Evolutionary conservation across 2,888 invertebrate genomes (phyloP).

Genomic region (Priocnemis perturbator): DNA sequence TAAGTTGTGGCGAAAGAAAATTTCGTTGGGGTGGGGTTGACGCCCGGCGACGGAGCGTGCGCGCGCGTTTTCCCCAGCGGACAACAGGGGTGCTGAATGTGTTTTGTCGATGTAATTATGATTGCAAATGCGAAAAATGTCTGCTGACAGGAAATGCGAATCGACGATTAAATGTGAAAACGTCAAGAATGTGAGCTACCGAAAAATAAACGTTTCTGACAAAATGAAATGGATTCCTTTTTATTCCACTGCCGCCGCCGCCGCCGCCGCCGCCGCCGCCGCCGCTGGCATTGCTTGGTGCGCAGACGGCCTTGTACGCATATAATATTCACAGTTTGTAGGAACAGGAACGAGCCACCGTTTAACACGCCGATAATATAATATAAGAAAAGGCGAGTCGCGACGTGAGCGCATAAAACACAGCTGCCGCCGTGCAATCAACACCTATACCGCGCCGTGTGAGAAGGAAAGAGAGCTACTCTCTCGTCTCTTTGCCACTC

Average conservation of each 20-base stretch:
- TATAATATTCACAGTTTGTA: slow-evolving; percentile 70
- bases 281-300: slow-evolving; percentile 19
- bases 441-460: slow-evolving; percentile 58
- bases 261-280: slow-evolving; percentile 3
- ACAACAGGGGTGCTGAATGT: neutral
- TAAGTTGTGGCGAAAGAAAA: neutral
- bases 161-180: too few species aligned
- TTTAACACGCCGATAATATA: slow-evolving; percentile 72
- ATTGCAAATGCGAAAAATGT: too few species aligned
- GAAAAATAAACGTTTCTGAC: too few species aligned
- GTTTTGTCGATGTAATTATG: too few species aligned
- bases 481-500: slow-evolving; percentile 16
- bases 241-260: neutral
- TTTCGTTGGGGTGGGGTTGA: too few species aligned
- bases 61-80: neutral
- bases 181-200: too few species aligned
- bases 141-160: too few species aligned
- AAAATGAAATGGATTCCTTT: too few species aligned
- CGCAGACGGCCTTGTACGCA: slow-evolving; percentile 39
- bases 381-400: slow-evolving; percentile 64
- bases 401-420: slow-evolving; percentile 68
- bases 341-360: slow-evolving; percentile 65
- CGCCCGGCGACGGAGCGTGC: too few species aligned
- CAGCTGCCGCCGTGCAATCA: slow-evolving; percentile 73
- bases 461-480: slow-evolving; percentile 19